A percentile compares a stretch with the other conserved stretches of the same genome.
Evolutionary conservation across 2,888 invertebrate species (phyloP).

Genomic region (Drosophila anomalata): DNA sequence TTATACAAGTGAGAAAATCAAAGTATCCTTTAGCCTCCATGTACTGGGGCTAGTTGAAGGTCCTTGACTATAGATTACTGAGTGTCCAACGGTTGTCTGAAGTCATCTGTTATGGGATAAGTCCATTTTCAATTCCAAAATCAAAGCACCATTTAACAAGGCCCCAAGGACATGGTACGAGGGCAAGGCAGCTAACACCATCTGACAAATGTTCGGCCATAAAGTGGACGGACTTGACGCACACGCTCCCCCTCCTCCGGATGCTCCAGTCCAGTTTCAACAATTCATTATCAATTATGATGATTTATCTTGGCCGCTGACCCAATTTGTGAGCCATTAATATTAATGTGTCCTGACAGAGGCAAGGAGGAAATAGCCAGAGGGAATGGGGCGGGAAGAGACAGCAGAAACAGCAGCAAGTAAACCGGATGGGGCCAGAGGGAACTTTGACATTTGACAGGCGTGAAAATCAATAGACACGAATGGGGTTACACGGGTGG

Average conservation of each 20-base stretch:
- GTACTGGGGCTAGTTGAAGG: background rate
- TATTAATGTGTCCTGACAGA: conserved; percentile 61
- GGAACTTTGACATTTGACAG: conserved; percentile 44
- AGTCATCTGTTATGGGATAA: conserved; percentile 11
- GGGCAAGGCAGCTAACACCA: conserved; percentile 10
- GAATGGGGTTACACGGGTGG: conserved; percentile 4
- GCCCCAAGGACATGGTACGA: background rate
- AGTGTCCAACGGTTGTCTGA: background rate
- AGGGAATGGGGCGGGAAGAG: conserved; percentile 1
- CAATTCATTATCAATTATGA: conserved; percentile 79
- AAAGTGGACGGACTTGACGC: conserved; percentile 29
- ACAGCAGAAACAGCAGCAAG: background rate
- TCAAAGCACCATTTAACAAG: conserved; percentile 31
- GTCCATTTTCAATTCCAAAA: conserved; percentile 40
- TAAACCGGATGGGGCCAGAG: background rate
- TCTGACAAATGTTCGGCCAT: conserved; percentile 37
- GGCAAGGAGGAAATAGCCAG: conserved; percentile 8
- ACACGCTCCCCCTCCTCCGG: conserved; percentile 1
- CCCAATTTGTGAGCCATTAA: conserved; percentile 74
- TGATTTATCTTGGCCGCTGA: conserved; percentile 76
- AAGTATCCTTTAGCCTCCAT: background rate
- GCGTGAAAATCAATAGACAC: conserved; percentile 27
- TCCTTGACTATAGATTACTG: background rate
- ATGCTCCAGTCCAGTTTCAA: conserved; percentile 47
- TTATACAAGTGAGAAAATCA: background rate